phyloP scores from a whole-genome alignment of 2,888 invertebrate species.

The Macroteleia sp. region DNA sequence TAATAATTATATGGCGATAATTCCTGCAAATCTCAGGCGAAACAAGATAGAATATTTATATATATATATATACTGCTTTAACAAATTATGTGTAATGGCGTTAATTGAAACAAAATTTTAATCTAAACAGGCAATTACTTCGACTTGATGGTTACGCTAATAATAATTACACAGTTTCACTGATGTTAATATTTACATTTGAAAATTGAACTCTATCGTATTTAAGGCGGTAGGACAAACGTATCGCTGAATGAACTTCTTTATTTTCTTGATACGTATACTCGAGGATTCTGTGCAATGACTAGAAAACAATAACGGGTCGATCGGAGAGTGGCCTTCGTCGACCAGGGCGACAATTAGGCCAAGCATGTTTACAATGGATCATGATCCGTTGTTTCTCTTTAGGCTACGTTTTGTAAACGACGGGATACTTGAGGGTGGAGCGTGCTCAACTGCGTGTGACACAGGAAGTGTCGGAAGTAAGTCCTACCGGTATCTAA shows the following conservation, averaged over 20 bases:
- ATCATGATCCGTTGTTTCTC: conserved; percentile 26
- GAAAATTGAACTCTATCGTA: conserved; percentile 17
- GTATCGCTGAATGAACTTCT: not conserved
- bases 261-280: not conserved
- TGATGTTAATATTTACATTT: conserved; percentile 43
- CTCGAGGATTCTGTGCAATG: not conserved
- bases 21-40: conserved; percentile 22
- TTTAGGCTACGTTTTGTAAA: conserved; percentile 33
- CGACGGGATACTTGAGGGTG: conserved; percentile 66
- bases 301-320: not conserved
- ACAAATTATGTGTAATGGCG: conserved; percentile 45
- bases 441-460: conserved; percentile 84
- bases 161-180: conserved; percentile 51
- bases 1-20: conserved; percentile 29
- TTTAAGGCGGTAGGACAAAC: too few species aligned
- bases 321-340: not conserved
- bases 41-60: conserved; percentile 23
- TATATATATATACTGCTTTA: conserved; percentile 27
- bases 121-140: conserved; percentile 44
- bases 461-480: conserved; percentile 81
- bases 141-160: conserved; percentile 46
- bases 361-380: conserved; percentile 50
- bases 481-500: conserved; percentile 47
- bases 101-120: conserved; percentile 60
- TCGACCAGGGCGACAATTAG: conserved; percentile 37